phyloP scores from a whole-genome alignment of 2,888 invertebrate species.

The Masnerella sp. region DNA sequence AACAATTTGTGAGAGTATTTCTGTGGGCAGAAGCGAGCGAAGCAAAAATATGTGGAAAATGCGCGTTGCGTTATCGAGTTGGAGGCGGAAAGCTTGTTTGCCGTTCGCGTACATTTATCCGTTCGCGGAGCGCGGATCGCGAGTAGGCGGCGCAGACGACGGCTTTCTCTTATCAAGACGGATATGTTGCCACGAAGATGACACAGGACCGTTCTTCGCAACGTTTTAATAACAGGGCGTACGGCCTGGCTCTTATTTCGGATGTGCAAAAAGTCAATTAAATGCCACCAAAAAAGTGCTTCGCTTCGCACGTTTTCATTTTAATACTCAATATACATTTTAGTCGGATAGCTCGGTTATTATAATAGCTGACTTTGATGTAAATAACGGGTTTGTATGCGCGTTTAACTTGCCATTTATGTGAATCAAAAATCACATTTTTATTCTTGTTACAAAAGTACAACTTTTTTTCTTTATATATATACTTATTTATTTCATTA shows the following conservation, averaged over 20 bases:
- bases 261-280: too few species aligned
- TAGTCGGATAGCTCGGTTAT: too few species aligned
- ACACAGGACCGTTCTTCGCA: constrained; percentile 45
- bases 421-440: too few species aligned
- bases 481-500: too few species aligned
- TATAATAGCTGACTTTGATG: too few species aligned
- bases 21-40: constrained; percentile 45
- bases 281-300: too few species aligned
- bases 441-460: too few species aligned
- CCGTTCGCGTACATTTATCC: constrained; percentile 27
- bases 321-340: too few species aligned
- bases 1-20: constrained; percentile 35
- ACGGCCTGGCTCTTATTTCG: not conserved
- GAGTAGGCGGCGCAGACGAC: constrained; percentile 28
- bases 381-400: too few species aligned
- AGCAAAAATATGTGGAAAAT: constrained; percentile 47
- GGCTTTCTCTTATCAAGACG: constrained; percentile 50
- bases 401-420: too few species aligned
- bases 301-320: too few species aligned
- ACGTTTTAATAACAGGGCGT: constrained; percentile 36
- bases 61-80: constrained; percentile 40
- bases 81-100: constrained; percentile 30
- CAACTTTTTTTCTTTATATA: too few species aligned
- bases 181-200: constrained; percentile 32
- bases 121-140: constrained; percentile 28